Percentiles rank a stretch among this genome's conserved stretches.
phyloP scores from a whole-genome alignment of 53 echinoderm and acorn worm species.

The Temnopleurus reevesii region DNA sequence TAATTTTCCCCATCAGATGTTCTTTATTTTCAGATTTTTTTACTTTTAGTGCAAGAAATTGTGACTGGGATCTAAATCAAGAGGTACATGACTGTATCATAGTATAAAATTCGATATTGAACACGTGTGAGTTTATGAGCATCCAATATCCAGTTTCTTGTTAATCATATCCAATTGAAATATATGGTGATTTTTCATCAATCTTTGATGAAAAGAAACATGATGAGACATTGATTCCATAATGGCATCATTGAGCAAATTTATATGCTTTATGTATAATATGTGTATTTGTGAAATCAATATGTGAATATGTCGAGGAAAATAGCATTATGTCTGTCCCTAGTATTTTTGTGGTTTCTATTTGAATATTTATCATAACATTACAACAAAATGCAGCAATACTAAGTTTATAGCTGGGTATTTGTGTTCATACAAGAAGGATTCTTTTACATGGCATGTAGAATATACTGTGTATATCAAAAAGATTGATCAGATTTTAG shows the following conservation, averaged over 20 bases:
- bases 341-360: slow-evolving; percentile 28
- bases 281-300: background rate
- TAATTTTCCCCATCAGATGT: too few species aligned
- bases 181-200: too few species aligned
- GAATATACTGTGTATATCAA: background rate
- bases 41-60: too few species aligned
- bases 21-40: too few species aligned
- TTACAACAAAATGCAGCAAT: slow-evolving; percentile 29
- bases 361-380: slow-evolving; percentile 26
- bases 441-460: background rate
- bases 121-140: too few species aligned
- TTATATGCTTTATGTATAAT: slow-evolving; percentile 1
- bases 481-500: background rate
- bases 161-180: too few species aligned
- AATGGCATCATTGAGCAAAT: background rate
- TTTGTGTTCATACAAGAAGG: slow-evolving; percentile 6
- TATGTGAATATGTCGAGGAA: slow-evolving; percentile 9
- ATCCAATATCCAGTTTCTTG: too few species aligned
- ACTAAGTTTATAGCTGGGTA: slow-evolving; percentile 41
- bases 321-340: background rate
- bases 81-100: too few species aligned
- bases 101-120: too few species aligned
- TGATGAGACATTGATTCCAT: too few species aligned
- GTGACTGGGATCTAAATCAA: too few species aligned
- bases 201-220: too few species aligned